A percentile compares a stretch with the other conserved stretches of the same genome.
These are phyloP conservation scores for Atherinosoma microstoma DNA, from an alignment of 2,797 vertebrate genomes.

Conservation along the genomic window DNA sequence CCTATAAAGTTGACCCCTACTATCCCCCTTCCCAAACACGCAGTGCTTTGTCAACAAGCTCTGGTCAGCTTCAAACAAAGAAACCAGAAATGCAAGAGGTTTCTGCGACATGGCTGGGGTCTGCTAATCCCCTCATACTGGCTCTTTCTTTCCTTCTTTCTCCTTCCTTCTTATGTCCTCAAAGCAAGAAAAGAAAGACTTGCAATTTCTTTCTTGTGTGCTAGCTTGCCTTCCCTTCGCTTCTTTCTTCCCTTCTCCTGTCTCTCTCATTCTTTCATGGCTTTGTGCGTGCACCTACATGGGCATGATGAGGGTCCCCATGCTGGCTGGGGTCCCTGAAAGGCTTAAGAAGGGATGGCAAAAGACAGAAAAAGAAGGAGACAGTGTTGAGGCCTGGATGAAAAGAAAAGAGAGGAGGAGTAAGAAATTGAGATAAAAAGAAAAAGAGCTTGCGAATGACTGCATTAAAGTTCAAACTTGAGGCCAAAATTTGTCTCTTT, in stretches of 20 bases:
- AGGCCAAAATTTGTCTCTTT: conserved; percentile 66
- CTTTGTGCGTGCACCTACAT: conserved; percentile 81
- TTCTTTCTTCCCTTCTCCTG: conserved; percentile 69
- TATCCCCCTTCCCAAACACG: conserved; percentile 80
- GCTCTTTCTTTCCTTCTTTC: conserved; percentile 85
- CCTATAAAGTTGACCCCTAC: conserved; percentile 82
- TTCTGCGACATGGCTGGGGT: conserved; percentile 90
- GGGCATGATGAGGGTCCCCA: conserved; percentile 80
- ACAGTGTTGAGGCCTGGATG: conserved; percentile 57
- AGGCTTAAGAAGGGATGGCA: conserved; percentile 70
- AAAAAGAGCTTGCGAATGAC: conserved; percentile 61
- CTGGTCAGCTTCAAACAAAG: conserved; percentile 92
- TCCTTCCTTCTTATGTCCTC: conserved; percentile 78
- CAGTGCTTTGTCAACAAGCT: conserved; percentile 94
- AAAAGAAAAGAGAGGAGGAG: conserved; percentile 70
- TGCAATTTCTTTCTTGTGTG: conserved; percentile 80
- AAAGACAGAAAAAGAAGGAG: conserved; percentile 50
- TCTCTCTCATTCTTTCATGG: conserved; percentile 76
- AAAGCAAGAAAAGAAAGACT: conserved; percentile 84
- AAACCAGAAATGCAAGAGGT: conserved; percentile 88
- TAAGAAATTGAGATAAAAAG: conserved; percentile 71
- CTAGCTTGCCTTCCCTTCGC: conserved; percentile 66
- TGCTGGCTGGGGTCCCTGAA: conserved; percentile 70
- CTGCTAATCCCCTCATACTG: conserved; percentile 91
- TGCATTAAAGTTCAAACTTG: conserved; percentile 65